Percentiles rank a stretch among this genome's conserved stretches.
Evolutionary conservation across 1,140 invertebrate species (phyloP).

Genomic region (Drosophila melanica): DNA sequence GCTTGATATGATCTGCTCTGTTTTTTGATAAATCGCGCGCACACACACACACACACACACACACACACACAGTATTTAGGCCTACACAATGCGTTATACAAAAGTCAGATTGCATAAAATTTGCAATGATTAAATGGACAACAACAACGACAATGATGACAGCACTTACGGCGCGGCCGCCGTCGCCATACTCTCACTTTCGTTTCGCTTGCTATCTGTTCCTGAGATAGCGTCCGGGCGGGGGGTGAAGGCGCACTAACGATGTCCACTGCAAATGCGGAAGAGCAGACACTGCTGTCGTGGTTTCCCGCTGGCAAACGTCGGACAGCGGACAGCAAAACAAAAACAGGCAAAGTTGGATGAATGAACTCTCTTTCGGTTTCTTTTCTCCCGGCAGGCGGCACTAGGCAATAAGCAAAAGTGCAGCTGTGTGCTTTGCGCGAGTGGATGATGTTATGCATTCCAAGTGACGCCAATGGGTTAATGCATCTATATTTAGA

Average conservation of each 20-base stretch:
- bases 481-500: slow-evolving; percentile 71
- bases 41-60: slow-evolving; percentile 34
- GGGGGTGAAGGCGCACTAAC: slow-evolving; percentile 16
- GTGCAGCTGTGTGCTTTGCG: slow-evolving; percentile 15
- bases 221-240: neutral
- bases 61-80: slow-evolving; percentile 3
- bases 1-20: slow-evolving; percentile 48
- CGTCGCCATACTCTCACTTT: slow-evolving; percentile 61
- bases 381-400: slow-evolving; percentile 9
- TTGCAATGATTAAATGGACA: slow-evolving; percentile 79
- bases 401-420: neutral
- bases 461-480: slow-evolving; percentile 69
- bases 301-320: neutral
- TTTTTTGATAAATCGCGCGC: slow-evolving; percentile 67
- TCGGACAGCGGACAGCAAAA: neutral
- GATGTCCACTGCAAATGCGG: slow-evolving; percentile 58
- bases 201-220: slow-evolving; percentile 29
- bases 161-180: slow-evolving; percentile 2
- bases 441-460: slow-evolving; percentile 28
- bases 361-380: slow-evolving; percentile 66
- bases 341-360: slow-evolving; percentile 48
- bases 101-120: slow-evolving; percentile 77
- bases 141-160: slow-evolving; percentile 26
- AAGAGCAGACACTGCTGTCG: slow-evolving; percentile 41
- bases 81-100: slow-evolving; percentile 48